Base-by-base conservation (phyloP, 2,888 invertebrate species). In the Chymomyza caudatula region DNA sequence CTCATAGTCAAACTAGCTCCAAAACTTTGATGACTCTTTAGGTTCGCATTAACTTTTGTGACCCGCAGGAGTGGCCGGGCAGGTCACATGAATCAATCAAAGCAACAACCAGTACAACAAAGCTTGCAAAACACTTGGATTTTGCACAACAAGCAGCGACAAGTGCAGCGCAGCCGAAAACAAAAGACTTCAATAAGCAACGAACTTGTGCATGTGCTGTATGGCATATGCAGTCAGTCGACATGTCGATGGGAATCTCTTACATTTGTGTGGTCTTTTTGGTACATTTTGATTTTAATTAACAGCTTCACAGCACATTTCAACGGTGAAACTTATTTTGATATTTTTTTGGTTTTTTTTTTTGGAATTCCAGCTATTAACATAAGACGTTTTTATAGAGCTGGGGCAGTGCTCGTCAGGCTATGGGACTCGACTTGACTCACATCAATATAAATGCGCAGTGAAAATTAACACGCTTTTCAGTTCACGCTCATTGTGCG, bases 401-500 rank as follows among this genome's bases (percentile, higher is more conserved):
- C 6, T 49, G n/a, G 29, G 29, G 11, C 11, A 3, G 29, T 37
- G 8, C 11, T 37, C 11, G 29, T 37, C 29, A 37, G 29, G 11
- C 29, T 37, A 37, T 37, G 8, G 11, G 29, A 11, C 29, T 4
- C 11, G 8, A 37, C 11, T 37, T 51, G 20, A 20, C 19, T 51
- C 44, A 55, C 55, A 62, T 55, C 62, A 62, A 62, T 55, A 53
- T 81, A 85, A 81, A 81, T 81, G 80, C 80, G 78, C 86, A 86
- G 82, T 85, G 85, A 86, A 83, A 83, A 83, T 86, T 83, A 83
- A 86, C 82, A 83, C 82, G 82, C 86, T 84, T 81, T 85, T 86
- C 79, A 77, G 77, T 86, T 86, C 72, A 78, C 78, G 82, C 84
- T 78, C 67, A 70, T 65, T 52, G 53, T 15, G 25, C n/a, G 29